These are phyloP conservation scores for Procambarus clarkii DNA, from an alignment of 1,140 invertebrate genomes.

Conservation along the genomic window DNA sequence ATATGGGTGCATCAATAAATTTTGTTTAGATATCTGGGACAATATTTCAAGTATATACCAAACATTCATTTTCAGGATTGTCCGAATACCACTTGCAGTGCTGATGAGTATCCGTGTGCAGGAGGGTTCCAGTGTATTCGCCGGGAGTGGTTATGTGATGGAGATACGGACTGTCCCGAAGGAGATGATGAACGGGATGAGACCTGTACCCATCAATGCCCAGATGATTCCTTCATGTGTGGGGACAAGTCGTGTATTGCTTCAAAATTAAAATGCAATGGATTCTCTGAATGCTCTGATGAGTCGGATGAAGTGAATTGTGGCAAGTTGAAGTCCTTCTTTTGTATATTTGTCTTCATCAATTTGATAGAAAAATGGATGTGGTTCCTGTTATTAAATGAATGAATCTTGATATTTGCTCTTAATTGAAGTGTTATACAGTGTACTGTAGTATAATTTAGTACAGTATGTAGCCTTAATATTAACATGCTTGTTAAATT, in stretches of 20 bases:
- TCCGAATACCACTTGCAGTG: slow-evolving; percentile 16
- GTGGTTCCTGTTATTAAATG: too few species aligned
- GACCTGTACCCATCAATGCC: slow-evolving; percentile 20
- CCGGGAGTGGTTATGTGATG: slow-evolving; percentile 81
- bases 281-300: slow-evolving; percentile 76
- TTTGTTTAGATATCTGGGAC: too few species aligned
- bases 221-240: slow-evolving; percentile 71
- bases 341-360: neutral
- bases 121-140: slow-evolving; percentile 79
- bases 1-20: too few species aligned
- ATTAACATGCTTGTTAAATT: too few species aligned
- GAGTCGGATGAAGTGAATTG: slow-evolving; percentile 80
- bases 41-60: too few species aligned
- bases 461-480: too few species aligned
- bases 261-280: slow-evolving; percentile 75
- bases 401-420: too few species aligned
- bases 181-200: slow-evolving; percentile 76
- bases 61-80: slow-evolving; percentile 37
- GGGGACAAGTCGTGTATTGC: slow-evolving; percentile 69
- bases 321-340: slow-evolving; percentile 69
- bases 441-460: too few species aligned
- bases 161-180: slow-evolving; percentile 80
- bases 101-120: slow-evolving; percentile 47
- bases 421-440: too few species aligned
- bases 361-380: neutral